Conservation (phyloP, 2,888 invertebrate species). For the Cerastoderma edule region DNA sequence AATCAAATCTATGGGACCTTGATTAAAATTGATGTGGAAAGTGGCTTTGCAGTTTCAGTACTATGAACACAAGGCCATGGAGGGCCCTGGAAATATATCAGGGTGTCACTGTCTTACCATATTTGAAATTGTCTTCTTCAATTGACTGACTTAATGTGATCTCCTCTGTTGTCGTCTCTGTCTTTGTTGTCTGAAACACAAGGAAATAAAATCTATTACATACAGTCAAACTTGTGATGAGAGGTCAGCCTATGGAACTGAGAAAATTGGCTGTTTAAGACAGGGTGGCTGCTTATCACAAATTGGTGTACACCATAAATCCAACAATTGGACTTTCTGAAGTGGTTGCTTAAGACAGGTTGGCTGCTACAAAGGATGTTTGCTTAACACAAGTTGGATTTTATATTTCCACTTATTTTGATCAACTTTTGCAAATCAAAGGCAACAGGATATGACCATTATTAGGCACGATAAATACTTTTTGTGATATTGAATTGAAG, state of each 20-base stretch:
- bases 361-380: neutral
- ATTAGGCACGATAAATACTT: too few species aligned
- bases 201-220: neutral
- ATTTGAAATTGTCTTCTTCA: slow-evolving; percentile 71
- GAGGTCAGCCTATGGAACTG: neutral
- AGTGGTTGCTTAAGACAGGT: neutral
- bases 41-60: neutral
- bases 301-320: neutral
- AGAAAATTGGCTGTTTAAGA: neutral
- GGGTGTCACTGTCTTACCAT: slow-evolving; percentile 51
- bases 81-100: neutral
- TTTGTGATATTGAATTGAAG: too few species aligned
- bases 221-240: neutral
- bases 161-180: slow-evolving; percentile 52
- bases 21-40: neutral
- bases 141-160: slow-evolving; percentile 53
- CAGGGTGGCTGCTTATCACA: neutral
- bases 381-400: too few species aligned
- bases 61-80: neutral
- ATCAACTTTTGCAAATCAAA: too few species aligned
- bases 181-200: slow-evolving; percentile 43
- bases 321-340: neutral
- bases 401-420: too few species aligned
- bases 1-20: neutral
- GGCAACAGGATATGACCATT: too few species aligned